A percentile compares a stretch with the other conserved stretches of the same genome.
phyloP scores from a whole-genome alignment of 1,140 invertebrate genomes.

The Centruroides vittatus region DNA sequence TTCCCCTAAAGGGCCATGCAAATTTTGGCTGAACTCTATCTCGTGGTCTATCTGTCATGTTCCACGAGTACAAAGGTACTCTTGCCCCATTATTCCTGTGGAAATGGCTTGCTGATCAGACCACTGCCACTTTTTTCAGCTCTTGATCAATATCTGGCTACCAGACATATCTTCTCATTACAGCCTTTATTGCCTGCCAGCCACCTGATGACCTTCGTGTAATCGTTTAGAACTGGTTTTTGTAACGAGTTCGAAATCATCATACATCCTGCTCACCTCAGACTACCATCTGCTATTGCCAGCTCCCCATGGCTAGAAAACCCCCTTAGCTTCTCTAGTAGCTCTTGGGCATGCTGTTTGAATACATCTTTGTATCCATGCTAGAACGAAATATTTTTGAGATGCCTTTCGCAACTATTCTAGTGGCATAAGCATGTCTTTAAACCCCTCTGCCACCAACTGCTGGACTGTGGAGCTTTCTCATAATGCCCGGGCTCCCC shows the following conservation, averaged over 20 bases:
- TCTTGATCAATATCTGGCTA: constrained; percentile 32
- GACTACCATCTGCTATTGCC: background rate
- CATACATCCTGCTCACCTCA: constrained; percentile 4
- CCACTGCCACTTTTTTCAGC: constrained; percentile 21
- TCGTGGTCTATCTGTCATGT: constrained; percentile 27
- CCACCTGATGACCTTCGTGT: constrained; percentile 21
- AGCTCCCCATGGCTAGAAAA: background rate
- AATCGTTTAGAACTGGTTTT: constrained; percentile 18
- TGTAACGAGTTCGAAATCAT: constrained; percentile 20
- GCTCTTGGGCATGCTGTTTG: too few species aligned
- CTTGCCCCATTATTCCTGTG: constrained; percentile 14
- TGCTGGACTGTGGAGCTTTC: too few species aligned
- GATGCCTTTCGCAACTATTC: too few species aligned
- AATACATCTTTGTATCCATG: too few species aligned
- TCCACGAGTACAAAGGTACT: constrained; percentile 23
- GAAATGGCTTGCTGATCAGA: constrained; percentile 22
- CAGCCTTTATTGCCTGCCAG: constrained; percentile 25
- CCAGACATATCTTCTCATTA: constrained; percentile 29
- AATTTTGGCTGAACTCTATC: constrained; percentile 35
- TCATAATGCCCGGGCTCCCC: too few species aligned
- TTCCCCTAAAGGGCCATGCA: constrained; percentile 28
- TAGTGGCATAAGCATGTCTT: too few species aligned
- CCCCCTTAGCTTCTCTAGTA: background rate
- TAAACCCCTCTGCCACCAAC: too few species aligned
- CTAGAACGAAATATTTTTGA: too few species aligned